Evolutionary conservation across 2,888 invertebrate genomes (phyloP).

Genomic region (Ischnura elegans): DNA sequence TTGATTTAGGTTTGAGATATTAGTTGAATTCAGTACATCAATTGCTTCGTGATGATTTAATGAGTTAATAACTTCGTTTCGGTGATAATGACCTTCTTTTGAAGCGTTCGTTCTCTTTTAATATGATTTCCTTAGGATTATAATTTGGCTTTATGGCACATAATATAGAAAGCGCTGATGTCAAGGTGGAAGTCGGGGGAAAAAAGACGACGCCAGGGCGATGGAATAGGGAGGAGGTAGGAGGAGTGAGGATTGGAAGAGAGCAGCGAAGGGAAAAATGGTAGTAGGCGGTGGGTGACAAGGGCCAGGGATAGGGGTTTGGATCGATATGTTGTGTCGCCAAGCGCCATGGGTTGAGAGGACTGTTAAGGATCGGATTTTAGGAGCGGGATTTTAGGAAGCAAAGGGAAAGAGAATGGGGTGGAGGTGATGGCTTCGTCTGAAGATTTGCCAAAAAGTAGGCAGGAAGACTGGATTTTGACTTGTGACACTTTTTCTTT

Average conservation of each 20-base stretch:
- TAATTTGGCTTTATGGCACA: no score
- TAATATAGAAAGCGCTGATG: not conserved
- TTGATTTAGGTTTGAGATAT: no score
- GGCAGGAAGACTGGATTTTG: not conserved
- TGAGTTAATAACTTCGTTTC: no score
- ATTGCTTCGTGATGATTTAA: no score
- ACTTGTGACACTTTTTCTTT: no score
- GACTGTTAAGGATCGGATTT: not conserved
- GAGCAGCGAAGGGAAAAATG: not conserved
- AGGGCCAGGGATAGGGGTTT: conserved; percentile 10
- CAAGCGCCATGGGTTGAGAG: conserved; percentile 36
- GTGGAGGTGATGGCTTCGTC: not conserved
- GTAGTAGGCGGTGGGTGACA: conserved; percentile 34
- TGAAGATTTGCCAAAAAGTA: not conserved
- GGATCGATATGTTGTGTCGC: conserved; percentile 66
- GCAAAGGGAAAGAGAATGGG: not conserved
- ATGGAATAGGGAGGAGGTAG: not conserved
- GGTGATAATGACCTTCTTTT: no score
- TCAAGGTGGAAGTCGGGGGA: not conserved
- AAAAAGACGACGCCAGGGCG: not conserved
- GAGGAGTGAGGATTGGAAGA: conserved; percentile 5
- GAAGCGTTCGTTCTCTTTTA: no score
- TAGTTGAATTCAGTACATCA: no score
- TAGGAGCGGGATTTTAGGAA: not conserved
- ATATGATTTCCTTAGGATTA: no score